These are phyloP conservation scores for Eufriesea mexicana DNA, from an alignment of 1,140 invertebrate species.

Conservation along the genomic window DNA sequence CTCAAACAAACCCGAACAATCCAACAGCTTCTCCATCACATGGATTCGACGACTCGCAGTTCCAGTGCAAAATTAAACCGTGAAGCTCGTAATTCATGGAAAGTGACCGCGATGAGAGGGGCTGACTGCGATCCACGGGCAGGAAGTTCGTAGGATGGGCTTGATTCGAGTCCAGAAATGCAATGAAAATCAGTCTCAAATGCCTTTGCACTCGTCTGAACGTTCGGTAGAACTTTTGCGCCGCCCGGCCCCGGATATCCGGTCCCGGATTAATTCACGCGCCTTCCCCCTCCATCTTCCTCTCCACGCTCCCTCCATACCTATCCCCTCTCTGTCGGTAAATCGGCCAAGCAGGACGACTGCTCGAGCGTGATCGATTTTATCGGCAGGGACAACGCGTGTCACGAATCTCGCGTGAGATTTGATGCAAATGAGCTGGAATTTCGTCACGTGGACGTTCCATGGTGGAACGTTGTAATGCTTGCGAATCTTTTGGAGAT, in stretches of 20 bases:
- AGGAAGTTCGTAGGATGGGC: background rate
- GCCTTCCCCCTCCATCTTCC: too few species aligned
- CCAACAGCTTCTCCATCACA: too few species aligned
- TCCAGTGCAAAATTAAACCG: background rate
- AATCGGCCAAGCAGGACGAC: slow-evolving; percentile 26
- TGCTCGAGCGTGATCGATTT: slow-evolving; percentile 29
- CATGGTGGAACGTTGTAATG: too few species aligned
- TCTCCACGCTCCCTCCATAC: too few species aligned
- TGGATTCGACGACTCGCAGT: background rate
- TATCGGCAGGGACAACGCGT: background rate
- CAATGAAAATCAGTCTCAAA: slow-evolving; percentile 36
- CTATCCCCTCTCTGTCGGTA: background rate
- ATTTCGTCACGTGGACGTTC: too few species aligned
- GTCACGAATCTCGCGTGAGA: background rate
- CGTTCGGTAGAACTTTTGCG: background rate
- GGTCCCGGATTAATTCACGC: slow-evolving; percentile 17
- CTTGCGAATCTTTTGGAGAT: too few species aligned
- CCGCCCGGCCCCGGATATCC: background rate
- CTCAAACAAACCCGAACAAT: too few species aligned
- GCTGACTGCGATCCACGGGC: slow-evolving; percentile 9
- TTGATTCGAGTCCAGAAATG: slow-evolving; percentile 21
- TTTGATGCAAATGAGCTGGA: background rate
- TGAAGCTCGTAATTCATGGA: background rate
- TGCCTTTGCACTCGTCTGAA: slow-evolving; percentile 2
- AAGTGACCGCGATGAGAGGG: background rate